Base-by-base conservation (phyloP, 2,113 vertebrate genomes). In the Corvus moneduloides region DNA sequence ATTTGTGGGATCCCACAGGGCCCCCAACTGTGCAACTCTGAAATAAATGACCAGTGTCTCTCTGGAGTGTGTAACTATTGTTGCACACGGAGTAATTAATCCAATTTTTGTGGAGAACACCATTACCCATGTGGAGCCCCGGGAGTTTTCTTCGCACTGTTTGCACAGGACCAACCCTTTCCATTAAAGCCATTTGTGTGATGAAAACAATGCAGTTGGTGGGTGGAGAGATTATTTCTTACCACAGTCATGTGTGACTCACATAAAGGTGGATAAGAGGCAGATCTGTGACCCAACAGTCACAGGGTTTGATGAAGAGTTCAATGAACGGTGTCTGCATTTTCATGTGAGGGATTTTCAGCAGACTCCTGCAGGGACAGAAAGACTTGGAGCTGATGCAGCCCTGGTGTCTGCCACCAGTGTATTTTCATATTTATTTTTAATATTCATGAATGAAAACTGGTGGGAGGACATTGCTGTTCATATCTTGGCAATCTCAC, bases 291-390 rank as follows among this genome's bases (percentile, higher is more conserved):
- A 46, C 49, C 46, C n/a, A 33, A 1, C 16, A 19, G 19, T 18
- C 56, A 1, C 5, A 10, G 13, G 46, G 6, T 43, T 49, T 11
- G 27, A 7, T 33, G 62, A 24, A 33, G 35, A 4, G 6, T 30
- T 58, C 20, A 7, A 0, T 51, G 33, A 48, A 30, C 24, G 6
- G 0, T 32, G 8, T 35, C 32, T 41, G 7, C 7, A 2, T 41
- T 59, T 23, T 48, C 20, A 2, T 9, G 20, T 21, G 46, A 78
- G 49, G 52, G 32, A 4, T 56, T 32, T 78, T 54, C 61, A 30
- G 26, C 11, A 2, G 52, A 18, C 18, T 44, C 24, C 16, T 16
- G 12, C 32, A 72, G 35, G 37, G 33, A 59, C 8, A 20, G 15
- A 39, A 28, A 10, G 37, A 28, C 46, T n/a, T 13, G 0, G 55